Evolutionary conservation across 1,140 invertebrate species (phyloP), one percentile per base, ranked within the genome.

Genomic region (Leptopilina clavipes): DNA sequence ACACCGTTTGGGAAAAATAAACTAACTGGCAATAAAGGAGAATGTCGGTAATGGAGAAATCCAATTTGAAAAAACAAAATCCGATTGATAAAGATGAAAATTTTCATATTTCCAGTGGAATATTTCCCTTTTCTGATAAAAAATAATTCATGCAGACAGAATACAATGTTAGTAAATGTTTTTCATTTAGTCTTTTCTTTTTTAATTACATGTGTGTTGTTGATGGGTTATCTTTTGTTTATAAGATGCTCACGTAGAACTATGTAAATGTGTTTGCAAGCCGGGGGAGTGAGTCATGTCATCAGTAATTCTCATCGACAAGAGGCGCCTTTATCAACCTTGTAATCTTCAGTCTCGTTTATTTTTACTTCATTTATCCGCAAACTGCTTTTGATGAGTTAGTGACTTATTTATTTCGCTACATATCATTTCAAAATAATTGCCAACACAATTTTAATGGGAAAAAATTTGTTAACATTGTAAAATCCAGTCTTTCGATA

Each of bases 171-270:
- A n/a, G n/a, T n/a, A n/a, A n/a, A 5, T 31, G 5, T 31, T 31
- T 40, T 40, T 40, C 6, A 1, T 40, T 40, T 9, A 6, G 79
- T 43, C 75, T 83, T 82, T 78, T 72, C 25, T 31, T 75, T 40
- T 40, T 40, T 40, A 40, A 40, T 40, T 40, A 40, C 37, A 40
- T 40, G 8, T 40, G 54, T 40, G 54, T 45, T 73, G 71, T 56
- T 22, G 8, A 70, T 40, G 8, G 76, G 45, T 77, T 44, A 77
- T 74, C 75, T 75, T 71, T 70, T 44, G 40, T 37, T 25, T 59
- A 37, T 17, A 14, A 43, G 43, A 45, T 43, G 73, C 45, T 59
- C 18, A 3, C 22, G 43, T 31, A 14, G n/a, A 22, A 65, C 3
- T 65, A 65, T 31, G 56, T 14, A 31, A 65, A 65, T 65, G 9